Evolutionary conservation across 2,113 vertebrate species (phyloP).

Genomic region (Sclerurus mexicanus): DNA sequence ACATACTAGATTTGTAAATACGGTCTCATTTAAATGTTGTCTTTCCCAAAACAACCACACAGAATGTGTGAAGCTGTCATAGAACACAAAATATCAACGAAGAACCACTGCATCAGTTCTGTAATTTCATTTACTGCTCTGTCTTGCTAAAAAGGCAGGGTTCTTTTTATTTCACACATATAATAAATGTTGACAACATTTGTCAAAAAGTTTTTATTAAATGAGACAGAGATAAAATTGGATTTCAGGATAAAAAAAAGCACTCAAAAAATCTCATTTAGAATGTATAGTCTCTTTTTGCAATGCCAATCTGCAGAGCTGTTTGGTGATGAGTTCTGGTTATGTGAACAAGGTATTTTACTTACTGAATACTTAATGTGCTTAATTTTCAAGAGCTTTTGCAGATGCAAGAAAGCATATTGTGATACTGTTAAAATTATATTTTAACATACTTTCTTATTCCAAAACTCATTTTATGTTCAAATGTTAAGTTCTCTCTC

Average conservation of each 20-base stretch:
- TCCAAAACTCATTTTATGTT: background rate
- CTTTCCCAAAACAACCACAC: background rate
- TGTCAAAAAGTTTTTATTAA: conserved; percentile 64
- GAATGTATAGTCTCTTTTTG: conserved; percentile 32
- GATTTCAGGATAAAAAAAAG: conserved; percentile 66
- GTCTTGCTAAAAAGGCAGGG: background rate
- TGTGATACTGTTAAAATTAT: background rate
- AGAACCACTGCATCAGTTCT: background rate
- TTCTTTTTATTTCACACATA: background rate
- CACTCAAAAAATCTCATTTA: conserved; percentile 57
- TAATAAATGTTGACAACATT: conserved; percentile 55
- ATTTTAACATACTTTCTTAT: background rate
- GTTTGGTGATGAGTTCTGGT: conserved; percentile 21
- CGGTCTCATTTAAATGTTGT: background rate
- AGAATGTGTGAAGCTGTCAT: background rate
- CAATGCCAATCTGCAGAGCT: background rate
- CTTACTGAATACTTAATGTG: conserved; percentile 12
- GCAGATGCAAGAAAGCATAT: background rate
- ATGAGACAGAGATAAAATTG: conserved; percentile 62
- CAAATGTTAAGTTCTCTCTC: background rate
- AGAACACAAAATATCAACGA: background rate
- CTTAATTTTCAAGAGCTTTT: conserved; percentile 44
- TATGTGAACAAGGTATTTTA: background rate
- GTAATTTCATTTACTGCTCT: conserved; percentile 34
- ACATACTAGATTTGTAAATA: background rate